Evolutionary conservation across 1,140 invertebrate genomes (phyloP).

Genomic region (Drosophila baimaii): DNA sequence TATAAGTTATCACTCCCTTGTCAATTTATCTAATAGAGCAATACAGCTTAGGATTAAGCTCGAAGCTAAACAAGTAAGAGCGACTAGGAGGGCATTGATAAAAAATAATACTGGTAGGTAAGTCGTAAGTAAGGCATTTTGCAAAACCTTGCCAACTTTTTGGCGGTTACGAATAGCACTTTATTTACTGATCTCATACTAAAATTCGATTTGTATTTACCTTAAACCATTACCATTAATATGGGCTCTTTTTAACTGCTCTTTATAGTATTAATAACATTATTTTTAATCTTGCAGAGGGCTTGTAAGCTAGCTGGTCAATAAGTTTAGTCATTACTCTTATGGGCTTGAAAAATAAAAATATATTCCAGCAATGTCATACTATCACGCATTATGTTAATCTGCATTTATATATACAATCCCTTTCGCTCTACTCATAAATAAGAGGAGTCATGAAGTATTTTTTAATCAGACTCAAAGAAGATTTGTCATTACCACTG

Average conservation of each 20-base stretch:
- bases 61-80: too few relatives aligned
- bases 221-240: background rate
- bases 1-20: background rate
- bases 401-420: background rate
- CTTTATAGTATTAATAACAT: background rate
- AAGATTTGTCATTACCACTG: background rate
- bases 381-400: too few relatives aligned
- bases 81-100: background rate
- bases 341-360: too few relatives aligned
- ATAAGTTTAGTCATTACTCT: too few relatives aligned
- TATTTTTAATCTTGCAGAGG: background rate
- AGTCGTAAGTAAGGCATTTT: background rate
- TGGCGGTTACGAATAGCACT: background rate
- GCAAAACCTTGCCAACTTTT: conserved; percentile 1
- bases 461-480: background rate
- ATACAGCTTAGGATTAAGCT: background rate
- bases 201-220: background rate
- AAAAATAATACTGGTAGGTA: too few relatives aligned
- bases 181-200: background rate
- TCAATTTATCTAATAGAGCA: background rate
- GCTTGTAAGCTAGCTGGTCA: background rate
- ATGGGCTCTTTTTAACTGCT: background rate
- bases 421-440: background rate
- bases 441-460: background rate
- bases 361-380: too few relatives aligned